Evolutionary conservation across 2,797 vertebrate genomes (phyloP).

Genomic region (Cephalopachus bancanus): DNA sequence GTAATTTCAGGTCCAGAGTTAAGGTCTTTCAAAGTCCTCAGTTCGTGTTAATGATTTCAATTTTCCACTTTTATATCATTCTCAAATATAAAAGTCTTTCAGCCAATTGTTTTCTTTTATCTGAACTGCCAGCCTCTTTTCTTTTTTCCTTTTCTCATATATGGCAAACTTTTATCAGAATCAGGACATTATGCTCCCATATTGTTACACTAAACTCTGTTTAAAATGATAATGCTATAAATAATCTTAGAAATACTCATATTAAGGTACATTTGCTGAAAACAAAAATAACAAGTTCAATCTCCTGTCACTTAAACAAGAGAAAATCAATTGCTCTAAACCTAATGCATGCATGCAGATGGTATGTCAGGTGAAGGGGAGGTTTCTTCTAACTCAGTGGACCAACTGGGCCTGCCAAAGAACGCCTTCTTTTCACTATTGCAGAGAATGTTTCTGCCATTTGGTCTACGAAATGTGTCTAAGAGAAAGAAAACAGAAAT

Average conservation of each 20-base stretch:
- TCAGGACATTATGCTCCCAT: background rate
- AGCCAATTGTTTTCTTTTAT: slow-evolving; percentile 39
- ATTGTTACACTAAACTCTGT: background rate
- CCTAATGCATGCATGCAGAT: background rate
- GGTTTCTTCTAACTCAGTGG: background rate
- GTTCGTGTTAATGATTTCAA: slow-evolving; percentile 7
- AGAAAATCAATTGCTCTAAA: background rate
- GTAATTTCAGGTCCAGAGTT: background rate
- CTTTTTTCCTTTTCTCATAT: background rate
- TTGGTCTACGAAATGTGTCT: background rate
- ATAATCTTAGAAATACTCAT: background rate
- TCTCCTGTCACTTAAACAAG: background rate
- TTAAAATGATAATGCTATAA: background rate
- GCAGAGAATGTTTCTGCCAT: background rate
- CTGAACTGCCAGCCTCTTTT: background rate
- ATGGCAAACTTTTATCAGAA: background rate
- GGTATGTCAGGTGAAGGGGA: background rate
- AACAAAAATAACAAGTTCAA: background rate
- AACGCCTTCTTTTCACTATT: background rate
- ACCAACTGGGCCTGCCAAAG: background rate
- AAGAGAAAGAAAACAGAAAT: background rate
- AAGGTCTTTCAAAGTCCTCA: background rate
- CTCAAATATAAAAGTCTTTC: slow-evolving; percentile 40
- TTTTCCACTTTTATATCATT: slow-evolving; percentile 37
- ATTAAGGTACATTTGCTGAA: background rate